phyloP scores from a whole-genome alignment of 2,888 invertebrate genomes.

The Diadegma fenestrale region DNA sequence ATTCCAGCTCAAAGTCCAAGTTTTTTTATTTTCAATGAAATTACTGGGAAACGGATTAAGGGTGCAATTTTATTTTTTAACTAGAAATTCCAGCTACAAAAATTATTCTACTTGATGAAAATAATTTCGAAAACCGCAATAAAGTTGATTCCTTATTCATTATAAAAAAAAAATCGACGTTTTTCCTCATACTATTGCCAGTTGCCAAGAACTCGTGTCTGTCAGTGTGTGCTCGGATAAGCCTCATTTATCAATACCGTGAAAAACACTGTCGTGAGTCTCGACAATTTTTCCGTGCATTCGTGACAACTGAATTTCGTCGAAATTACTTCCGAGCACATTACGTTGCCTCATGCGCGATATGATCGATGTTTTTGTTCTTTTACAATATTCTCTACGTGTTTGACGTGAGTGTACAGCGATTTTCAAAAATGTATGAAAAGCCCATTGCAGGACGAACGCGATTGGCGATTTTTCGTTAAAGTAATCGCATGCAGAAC shows the following conservation, averaged over 20 bases:
- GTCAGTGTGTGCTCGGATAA: slow-evolving; percentile 1
- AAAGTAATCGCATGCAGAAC: neutral
- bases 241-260: slow-evolving; percentile 10
- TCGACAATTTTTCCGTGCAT: slow-evolving; percentile 19
- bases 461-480: neutral
- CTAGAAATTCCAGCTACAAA: neutral
- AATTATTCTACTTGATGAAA: neutral
- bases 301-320: slow-evolving; percentile 50
- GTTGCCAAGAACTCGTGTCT: neutral
- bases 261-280: neutral
- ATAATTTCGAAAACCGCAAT: neutral
- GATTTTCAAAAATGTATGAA: slow-evolving; percentile 13
- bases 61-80: neutral
- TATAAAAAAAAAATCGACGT: neutral
- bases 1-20: neutral
- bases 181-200: neutral
- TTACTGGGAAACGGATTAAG: neutral
- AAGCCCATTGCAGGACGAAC: neutral
- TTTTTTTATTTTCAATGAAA: neutral
- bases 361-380: slow-evolving; percentile 1
- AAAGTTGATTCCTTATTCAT: neutral
- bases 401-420: slow-evolving; percentile 22
- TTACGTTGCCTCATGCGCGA: slow-evolving; percentile 9
- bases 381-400: slow-evolving; percentile 8
- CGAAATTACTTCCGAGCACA: slow-evolving; percentile 36